phyloP scores from a whole-genome alignment of 2,797 vertebrate genomes.

The Spinibarbus caldwelli region DNA sequence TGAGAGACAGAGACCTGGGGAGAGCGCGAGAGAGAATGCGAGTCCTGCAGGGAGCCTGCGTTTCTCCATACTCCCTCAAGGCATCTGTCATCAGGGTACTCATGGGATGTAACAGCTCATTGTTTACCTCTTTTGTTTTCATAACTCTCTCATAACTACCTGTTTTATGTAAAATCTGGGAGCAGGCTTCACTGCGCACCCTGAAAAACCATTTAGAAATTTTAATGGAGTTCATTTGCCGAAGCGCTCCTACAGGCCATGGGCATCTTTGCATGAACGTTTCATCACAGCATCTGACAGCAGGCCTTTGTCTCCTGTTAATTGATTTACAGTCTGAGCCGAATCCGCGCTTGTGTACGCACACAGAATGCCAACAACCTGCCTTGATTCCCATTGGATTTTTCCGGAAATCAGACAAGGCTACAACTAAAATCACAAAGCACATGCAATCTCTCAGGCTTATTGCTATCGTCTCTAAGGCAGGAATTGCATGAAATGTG shows the following conservation, averaged over 20 bases:
- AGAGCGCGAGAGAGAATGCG: neutral
- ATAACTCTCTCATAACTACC: slow-evolving; percentile 31
- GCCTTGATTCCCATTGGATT: slow-evolving; percentile 25
- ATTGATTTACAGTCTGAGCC: slow-evolving; percentile 43
- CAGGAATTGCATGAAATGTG: neutral
- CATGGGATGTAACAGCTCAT: slow-evolving; percentile 27
- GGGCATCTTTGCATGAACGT: slow-evolving; percentile 44
- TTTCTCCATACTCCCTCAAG: slow-evolving; percentile 1
- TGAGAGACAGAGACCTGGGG: slow-evolving; percentile 4
- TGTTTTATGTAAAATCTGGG: slow-evolving; percentile 41
- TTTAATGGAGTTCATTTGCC: slow-evolving; percentile 48
- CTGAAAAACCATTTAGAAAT: slow-evolving; percentile 39
- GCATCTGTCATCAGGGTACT: slow-evolving; percentile 24
- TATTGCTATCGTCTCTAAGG: too few relatives aligned
- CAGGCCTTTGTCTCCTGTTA: slow-evolving; percentile 49
- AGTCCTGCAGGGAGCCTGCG: slow-evolving; percentile 9
- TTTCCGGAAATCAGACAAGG: slow-evolving; percentile 1
- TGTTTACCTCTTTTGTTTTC: slow-evolving; percentile 45
- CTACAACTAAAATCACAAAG: neutral
- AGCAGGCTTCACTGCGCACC: slow-evolving; percentile 32
- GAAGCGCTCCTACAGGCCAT: slow-evolving; percentile 19
- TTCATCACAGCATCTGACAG: slow-evolving; percentile 47
- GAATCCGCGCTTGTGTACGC: slow-evolving; percentile 17
- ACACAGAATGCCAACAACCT: slow-evolving; percentile 2
- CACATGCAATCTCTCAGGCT: neutral